Evolutionary conservation across 2,888 invertebrate genomes (phyloP).

Genomic region (Lasioglossum marginatum): DNA sequence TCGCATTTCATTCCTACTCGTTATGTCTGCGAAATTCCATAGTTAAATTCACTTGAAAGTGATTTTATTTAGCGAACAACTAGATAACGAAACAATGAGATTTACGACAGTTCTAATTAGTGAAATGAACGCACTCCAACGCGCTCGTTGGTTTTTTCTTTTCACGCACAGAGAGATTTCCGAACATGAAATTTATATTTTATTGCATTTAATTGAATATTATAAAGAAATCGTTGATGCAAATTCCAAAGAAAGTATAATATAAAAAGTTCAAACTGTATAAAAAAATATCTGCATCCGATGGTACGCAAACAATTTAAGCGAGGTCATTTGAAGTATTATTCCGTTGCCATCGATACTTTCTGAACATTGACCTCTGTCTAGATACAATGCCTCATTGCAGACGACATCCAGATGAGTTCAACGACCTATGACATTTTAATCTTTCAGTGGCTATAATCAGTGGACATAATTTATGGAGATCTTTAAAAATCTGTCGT

Average conservation of each 20-base stretch:
- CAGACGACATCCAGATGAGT: constrained; percentile 1
- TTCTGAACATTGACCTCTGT: background rate
- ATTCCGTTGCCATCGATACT: background rate
- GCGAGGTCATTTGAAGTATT: background rate
- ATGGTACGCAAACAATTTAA: background rate
- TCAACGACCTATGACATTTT: constrained; percentile 1
- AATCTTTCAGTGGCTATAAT: background rate
- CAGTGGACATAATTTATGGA: background rate
- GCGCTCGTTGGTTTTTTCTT: background rate
- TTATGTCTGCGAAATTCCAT: background rate
- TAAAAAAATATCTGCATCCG: background rate
- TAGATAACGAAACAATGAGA: background rate
- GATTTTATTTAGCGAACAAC: background rate
- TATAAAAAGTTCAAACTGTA: background rate
- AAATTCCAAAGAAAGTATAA: background rate
- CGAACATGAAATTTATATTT: background rate
- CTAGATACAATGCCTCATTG: background rate
- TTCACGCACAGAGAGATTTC: background rate
- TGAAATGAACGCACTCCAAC: background rate
- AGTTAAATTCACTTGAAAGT: background rate
- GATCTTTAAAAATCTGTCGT: background rate
- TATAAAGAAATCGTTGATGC: background rate
- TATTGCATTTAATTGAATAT: background rate
- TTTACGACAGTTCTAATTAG: background rate
- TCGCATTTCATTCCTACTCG: background rate